These are phyloP conservation scores for Centropus unirufus DNA, from an alignment of 2,113 vertebrate species.

Conservation along the genomic window DNA sequence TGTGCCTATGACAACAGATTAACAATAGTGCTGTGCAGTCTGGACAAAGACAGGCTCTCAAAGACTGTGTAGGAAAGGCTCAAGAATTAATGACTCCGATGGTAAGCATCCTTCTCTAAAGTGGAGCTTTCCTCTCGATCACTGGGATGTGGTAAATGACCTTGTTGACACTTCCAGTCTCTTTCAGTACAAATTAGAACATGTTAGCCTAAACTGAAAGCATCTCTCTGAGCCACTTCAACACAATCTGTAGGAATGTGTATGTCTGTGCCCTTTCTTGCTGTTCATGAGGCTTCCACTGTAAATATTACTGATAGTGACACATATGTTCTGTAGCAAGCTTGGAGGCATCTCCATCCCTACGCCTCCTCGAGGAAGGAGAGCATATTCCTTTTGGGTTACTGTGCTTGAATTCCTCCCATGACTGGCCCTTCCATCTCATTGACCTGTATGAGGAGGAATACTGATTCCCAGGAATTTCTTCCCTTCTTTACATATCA, in stretches of 20 bases:
- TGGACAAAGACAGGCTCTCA: neutral
- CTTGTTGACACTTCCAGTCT: conserved; percentile 37
- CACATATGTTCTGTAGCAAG: conserved; percentile 50
- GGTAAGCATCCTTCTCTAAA: neutral
- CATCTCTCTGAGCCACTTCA: conserved; percentile 46
- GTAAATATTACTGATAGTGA: conserved; percentile 57
- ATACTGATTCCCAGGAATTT: neutral
- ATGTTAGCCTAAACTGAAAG: conserved; percentile 60
- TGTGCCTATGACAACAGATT: neutral
- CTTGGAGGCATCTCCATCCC: conserved; percentile 4
- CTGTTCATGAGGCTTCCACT: conserved; percentile 10
- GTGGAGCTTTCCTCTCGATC: neutral
- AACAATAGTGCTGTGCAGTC: neutral
- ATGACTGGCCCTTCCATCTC: neutral
- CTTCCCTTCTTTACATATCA: neutral
- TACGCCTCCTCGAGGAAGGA: neutral
- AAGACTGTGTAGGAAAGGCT: neutral
- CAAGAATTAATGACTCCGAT: neutral
- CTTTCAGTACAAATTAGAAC: conserved; percentile 54
- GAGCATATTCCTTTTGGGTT: neutral
- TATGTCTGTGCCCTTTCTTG: conserved; percentile 46
- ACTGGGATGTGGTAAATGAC: neutral
- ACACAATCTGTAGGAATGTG: conserved; percentile 57
- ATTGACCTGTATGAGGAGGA: neutral
- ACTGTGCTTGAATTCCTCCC: neutral